These are phyloP conservation scores for Teinopalpus imperialis DNA, from an alignment of 2,888 invertebrate genomes.

Conservation along the genomic window DNA sequence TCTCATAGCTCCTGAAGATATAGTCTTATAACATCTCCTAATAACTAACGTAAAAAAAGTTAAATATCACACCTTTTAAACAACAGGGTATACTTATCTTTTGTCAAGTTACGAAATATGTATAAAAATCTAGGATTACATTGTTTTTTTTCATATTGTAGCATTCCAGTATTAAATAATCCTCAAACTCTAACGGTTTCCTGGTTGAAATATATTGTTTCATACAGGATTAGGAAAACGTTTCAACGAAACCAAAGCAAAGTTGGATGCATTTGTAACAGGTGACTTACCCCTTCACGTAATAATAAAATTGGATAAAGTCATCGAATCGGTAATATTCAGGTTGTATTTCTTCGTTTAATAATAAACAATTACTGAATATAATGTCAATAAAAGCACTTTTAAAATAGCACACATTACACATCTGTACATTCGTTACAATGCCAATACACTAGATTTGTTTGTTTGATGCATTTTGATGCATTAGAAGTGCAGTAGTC, in stretches of 20 bases:
- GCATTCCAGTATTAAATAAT: too few relatives aligned
- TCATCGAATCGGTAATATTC: neutral
- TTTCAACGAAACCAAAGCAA: neutral
- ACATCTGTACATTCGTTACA: conserved; percentile 12
- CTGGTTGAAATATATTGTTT: neutral
- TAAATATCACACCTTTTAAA: too few relatives aligned
- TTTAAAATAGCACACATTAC: conserved; percentile 9
- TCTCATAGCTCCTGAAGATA: too few relatives aligned
- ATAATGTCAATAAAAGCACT: neutral
- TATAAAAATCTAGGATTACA: too few relatives aligned
- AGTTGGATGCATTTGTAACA: conserved; percentile 4
- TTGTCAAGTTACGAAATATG: neutral
- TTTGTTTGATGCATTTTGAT: conserved; percentile 27
- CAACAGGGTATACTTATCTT: neutral
- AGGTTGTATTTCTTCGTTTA: conserved; percentile 1
- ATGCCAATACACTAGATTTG: conserved; percentile 14
- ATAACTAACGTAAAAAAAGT: too few relatives aligned
- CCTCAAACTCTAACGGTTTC: neutral
- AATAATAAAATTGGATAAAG: conserved; percentile 13
- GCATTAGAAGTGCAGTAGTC: conserved; percentile 25
- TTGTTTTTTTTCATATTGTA: too few relatives aligned
- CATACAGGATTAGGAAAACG: neutral
- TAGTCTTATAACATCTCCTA: too few relatives aligned
- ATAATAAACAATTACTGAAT: neutral
- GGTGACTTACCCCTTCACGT: conserved; percentile 24